Evolutionary conservation across 2,888 invertebrate genomes (phyloP).

Genomic region (Lutraria lutraria): DNA sequence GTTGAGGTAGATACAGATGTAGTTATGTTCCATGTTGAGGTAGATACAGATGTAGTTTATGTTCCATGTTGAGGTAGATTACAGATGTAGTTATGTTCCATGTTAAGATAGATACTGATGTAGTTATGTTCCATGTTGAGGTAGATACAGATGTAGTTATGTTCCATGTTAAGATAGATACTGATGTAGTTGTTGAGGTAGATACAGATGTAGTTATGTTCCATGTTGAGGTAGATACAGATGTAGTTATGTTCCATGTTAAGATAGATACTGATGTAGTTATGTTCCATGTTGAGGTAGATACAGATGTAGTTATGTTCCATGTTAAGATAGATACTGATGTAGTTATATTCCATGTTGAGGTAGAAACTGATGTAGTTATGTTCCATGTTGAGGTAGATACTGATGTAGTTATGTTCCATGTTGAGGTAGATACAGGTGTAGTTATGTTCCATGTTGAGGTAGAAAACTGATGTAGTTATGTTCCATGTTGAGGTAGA

Average conservation of each 20-base stretch:
- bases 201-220: too few relatives aligned
- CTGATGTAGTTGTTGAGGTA: too few relatives aligned
- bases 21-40: not conserved
- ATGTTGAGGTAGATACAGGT: too few relatives aligned
- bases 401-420: not conserved
- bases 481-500: too few relatives aligned
- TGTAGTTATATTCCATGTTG: not conserved
- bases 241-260: too few relatives aligned
- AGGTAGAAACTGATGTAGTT: not conserved
- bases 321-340: not conserved
- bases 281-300: not conserved
- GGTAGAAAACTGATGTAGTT: not conserved
- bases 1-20: not conserved
- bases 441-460: not conserved
- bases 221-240: too few relatives aligned
- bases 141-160: not conserved
- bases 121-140: not conserved
- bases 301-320: not conserved
- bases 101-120: too few relatives aligned
- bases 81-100: not conserved
- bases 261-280: too few relatives aligned
- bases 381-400: not conserved
- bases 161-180: too few relatives aligned
- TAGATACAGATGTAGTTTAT: not conserved
- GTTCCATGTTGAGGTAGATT: not conserved